Base-by-base conservation (phyloP, 2,797 vertebrate genomes). In the Huso huso region DNA sequence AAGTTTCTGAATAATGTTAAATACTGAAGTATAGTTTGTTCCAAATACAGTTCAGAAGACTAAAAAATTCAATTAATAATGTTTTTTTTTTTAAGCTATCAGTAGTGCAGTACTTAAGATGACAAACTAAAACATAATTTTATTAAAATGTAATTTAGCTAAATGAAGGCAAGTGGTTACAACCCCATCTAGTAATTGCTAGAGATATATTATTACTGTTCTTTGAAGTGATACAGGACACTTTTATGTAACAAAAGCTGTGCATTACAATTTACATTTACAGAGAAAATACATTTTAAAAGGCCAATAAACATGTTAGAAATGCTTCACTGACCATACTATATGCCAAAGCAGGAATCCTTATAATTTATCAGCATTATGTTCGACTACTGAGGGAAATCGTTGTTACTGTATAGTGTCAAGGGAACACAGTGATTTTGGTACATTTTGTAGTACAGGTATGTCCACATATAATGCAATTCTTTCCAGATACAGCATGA, bases 191-290 rank as follows among this genome's bases (percentile, higher is more conserved):
- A 11, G 73, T 77, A 79, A 81, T 81, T 82, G 76, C 78, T 68
- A 72, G 66, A 84, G 77, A 83, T 79, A 74, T 69, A 80, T 66
- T 73, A 79, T 77, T 79, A 77, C 73, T 72, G 76, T 69, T 55
- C 18, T 51, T 52, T 69, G 72, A 60, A 66, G 66, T 75, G 77
- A 81, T 77, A 78, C 74, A 75, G 73, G 79, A 74, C 73, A 76
- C 73, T 72, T 74, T 65, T 71, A 74, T 77, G 68, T 68, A 78
- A 79, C 58, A 74, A 66, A 66, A 69, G 68, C 64, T 70, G 66
- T 66, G 75, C 69, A 77, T 75, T 76, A 70, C 63, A 68, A 64
- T 70, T 75, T 70, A 69, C 72, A 66, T 64, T 78, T 73, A 69
- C 59, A 60, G 69, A 64, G 60, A 76, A 80, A 75, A 70, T 62